Percentiles rank a stretch among this genome's conserved stretches.
These are phyloP conservation scores for Echinops telfairi DNA, from an alignment of 2,113 vertebrate genomes.

Conservation along the genomic window DNA sequence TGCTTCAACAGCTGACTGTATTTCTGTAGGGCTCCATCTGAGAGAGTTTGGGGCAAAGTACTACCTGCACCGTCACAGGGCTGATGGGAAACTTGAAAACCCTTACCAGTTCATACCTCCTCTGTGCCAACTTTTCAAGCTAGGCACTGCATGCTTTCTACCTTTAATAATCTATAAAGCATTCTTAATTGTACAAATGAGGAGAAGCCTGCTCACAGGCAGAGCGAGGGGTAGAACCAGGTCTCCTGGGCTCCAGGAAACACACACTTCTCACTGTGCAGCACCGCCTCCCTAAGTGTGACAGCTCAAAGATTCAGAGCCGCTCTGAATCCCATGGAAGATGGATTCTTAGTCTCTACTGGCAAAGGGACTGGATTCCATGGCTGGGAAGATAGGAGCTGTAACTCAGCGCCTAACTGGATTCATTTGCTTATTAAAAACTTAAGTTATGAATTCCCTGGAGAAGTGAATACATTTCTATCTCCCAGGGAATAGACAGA, in stretches of 20 bases:
- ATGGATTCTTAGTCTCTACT: slow-evolving; percentile 43
- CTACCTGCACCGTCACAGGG: background rate
- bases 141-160: background rate
- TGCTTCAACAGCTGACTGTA: too few species aligned
- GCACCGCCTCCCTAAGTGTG: background rate
- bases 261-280: background rate
- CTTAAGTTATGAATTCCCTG: slow-evolving; percentile 26
- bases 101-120: background rate
- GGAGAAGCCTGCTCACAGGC: background rate
- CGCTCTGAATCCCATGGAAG: background rate
- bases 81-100: background rate
- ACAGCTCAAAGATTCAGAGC: too few species aligned
- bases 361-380: slow-evolving; percentile 46
- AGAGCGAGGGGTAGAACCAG: background rate
- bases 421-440: slow-evolving; percentile 53
- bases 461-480: slow-evolving; percentile 35
- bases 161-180: background rate
- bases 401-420: slow-evolving; percentile 16
- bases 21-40: background rate
- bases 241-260: background rate
- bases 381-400: background rate
- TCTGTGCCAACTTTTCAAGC: slow-evolving; percentile 19
- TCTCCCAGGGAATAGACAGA: slow-evolving; percentile 49
- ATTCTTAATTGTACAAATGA: background rate
- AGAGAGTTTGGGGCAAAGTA: background rate